Percentiles rank a stretch among this genome's conserved stretches.
Conservation (phyloP, 2,113 vertebrate species). For the Piprites chloris region DNA sequence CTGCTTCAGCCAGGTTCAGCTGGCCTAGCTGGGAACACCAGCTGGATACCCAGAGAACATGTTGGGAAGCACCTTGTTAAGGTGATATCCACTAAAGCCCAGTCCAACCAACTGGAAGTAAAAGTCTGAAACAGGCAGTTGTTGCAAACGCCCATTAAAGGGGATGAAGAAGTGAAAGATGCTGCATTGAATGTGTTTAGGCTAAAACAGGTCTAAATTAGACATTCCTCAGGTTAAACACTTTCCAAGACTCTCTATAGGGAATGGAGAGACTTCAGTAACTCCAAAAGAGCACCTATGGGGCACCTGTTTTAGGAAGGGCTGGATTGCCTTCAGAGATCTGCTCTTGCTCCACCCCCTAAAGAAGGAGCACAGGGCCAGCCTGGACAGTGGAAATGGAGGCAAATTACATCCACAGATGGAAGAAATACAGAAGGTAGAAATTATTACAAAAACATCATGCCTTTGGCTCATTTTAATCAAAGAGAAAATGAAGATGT, state of each 20-base stretch:
- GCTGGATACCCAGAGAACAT: accelerated
- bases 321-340: neutral
- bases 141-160: neutral
- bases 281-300: neutral
- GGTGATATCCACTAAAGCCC: neutral
- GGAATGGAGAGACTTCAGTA: neutral
- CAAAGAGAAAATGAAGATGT: neutral
- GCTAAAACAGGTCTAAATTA: neutral
- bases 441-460: neutral
- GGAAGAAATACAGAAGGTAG: neutral
- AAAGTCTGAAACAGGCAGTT: neutral
- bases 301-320: neutral
- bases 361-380: neutral
- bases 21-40: neutral
- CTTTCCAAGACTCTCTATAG: neutral
- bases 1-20: neutral
- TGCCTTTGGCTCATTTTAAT: neutral
- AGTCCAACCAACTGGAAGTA: neutral
- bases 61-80: neutral
- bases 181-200: neutral
- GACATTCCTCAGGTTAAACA: neutral
- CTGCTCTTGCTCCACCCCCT: accelerated
- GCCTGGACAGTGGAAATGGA: neutral
- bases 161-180: neutral
- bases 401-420: neutral